Conservation (phyloP, 1,140 invertebrate species). For the Ephestia elutella region DNA sequence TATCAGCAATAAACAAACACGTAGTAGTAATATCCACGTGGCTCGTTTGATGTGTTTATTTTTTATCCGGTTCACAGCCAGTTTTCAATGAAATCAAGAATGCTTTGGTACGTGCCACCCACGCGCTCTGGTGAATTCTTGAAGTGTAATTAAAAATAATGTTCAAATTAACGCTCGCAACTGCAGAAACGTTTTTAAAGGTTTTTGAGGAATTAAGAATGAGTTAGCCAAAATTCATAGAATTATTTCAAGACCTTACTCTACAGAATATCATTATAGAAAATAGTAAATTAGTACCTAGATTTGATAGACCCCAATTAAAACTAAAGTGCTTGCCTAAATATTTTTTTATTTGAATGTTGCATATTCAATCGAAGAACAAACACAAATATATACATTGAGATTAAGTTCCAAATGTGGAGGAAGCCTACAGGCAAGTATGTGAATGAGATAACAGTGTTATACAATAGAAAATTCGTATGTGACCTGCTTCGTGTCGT, state of each 20-base stretch:
- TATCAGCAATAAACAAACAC: not conserved
- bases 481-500: not conserved
- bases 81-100: not conserved
- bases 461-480: not conserved
- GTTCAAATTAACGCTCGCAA: not conserved
- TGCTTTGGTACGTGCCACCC: not conserved
- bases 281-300: too few relatives aligned
- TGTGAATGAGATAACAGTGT: not conserved
- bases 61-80: not conserved
- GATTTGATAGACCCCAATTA: too few relatives aligned
- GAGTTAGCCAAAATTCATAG: too few relatives aligned
- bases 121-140: not conserved
- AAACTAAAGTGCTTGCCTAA: too few relatives aligned
- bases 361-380: too few relatives aligned
- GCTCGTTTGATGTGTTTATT: not conserved
- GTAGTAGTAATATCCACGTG: not conserved
- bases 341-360: too few relatives aligned
- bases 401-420: too few relatives aligned
- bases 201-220: too few relatives aligned
- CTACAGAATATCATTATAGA: too few relatives aligned
- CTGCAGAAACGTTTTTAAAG: not conserved
- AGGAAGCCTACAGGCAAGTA: too few relatives aligned
- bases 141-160: not conserved
- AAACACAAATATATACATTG: too few relatives aligned
- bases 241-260: too few relatives aligned